Conservation (phyloP, 2,797 vertebrate genomes). For the Morelia viridis region DNA sequence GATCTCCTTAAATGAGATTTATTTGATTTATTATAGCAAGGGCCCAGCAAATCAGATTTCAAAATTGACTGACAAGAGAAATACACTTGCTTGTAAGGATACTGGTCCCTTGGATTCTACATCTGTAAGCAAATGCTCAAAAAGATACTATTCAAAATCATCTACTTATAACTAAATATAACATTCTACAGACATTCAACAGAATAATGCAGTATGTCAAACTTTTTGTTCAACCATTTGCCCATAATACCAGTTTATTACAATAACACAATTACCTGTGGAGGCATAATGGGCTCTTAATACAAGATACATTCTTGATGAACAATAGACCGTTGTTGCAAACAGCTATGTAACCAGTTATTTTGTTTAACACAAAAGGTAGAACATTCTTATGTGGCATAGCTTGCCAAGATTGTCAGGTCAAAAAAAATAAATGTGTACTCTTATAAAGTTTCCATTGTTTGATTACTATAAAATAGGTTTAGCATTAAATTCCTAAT, state of each 20-base stretch:
- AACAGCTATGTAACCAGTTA: neutral
- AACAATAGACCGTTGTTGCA: neutral
- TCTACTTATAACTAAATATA: neutral
- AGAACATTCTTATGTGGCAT: neutral
- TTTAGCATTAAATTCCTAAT: neutral
- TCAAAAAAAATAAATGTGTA: neutral
- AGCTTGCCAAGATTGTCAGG: slow-evolving; percentile 2
- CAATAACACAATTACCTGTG: neutral
- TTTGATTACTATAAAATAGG: neutral
- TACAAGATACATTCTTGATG: neutral
- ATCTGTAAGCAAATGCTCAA: neutral
- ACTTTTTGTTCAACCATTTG: neutral
- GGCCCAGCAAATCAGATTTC: neutral
- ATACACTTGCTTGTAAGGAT: neutral
- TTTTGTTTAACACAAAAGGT: slow-evolving; percentile 1
- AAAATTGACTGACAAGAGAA: neutral
- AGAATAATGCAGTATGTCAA: neutral
- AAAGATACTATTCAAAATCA: neutral
- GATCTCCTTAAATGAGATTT: neutral
- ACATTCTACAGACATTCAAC: neutral
- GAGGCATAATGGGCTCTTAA: neutral
- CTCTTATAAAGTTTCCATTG: neutral
- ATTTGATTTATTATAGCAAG: neutral
- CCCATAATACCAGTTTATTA: neutral
- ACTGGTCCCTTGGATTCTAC: neutral